A percentile compares a stretch with the other conserved stretches of the same genome.
Evolutionary conservation across 2,113 vertebrate species (phyloP).

Genomic region (Coracopsis vasa): DNA sequence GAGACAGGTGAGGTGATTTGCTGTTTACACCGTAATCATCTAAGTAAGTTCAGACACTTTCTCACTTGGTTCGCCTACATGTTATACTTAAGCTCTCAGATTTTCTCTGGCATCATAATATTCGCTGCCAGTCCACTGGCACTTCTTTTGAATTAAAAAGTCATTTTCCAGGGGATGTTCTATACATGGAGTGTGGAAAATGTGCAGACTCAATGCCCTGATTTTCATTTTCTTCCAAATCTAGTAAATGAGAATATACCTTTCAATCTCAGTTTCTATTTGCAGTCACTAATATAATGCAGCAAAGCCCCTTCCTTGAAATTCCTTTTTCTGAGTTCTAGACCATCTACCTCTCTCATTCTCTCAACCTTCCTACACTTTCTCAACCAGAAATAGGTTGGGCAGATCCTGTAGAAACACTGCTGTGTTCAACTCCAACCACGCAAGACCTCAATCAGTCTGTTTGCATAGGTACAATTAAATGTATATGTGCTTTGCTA

Average conservation of each 20-base stretch:
- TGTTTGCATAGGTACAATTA: background rate
- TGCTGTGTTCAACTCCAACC: background rate
- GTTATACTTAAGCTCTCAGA: background rate
- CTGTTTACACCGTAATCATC: background rate
- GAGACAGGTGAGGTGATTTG: background rate
- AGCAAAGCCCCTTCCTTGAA: background rate
- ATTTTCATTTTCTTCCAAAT: background rate
- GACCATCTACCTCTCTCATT: background rate
- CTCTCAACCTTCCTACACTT: background rate
- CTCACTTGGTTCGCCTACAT: background rate
- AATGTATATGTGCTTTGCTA: background rate
- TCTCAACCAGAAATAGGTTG: background rate
- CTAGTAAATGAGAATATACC: background rate
- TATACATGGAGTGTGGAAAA: background rate
- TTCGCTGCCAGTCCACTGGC: background rate
- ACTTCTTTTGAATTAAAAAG: background rate
- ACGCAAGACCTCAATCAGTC: background rate
- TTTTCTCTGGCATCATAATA: background rate
- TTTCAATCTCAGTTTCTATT: background rate
- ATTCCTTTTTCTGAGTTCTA: background rate
- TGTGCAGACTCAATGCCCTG: fast-evolving
- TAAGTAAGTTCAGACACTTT: background rate
- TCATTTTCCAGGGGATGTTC: fast-evolving
- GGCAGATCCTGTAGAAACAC: background rate
- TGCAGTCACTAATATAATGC: background rate